Base-by-base conservation (phyloP, 2,113 vertebrate species). In the Hippoglossus stenolepis region DNA sequence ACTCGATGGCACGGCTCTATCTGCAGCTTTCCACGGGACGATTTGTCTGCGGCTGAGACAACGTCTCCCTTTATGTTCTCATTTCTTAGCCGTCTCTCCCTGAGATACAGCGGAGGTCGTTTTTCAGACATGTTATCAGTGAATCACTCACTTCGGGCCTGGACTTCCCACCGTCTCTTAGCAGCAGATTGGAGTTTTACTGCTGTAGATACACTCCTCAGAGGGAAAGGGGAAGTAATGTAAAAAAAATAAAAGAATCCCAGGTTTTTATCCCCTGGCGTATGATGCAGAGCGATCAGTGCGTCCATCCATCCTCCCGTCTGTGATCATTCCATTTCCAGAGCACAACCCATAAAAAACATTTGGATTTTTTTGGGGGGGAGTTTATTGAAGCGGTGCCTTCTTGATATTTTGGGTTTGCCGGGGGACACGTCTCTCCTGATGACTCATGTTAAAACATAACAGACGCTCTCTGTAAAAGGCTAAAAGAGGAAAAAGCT, bases 131-230 rank as follows among this genome's bases (percentile, higher is more conserved):
- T 66, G 9, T 45, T 81, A 68, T 83, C 76, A 35, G 23, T 35
- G 60, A 64, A 73, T 82, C 73, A 3, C 47, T 87, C 58, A 14
- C 21, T 67, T 70, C 53, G 24, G 24, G 59, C 21, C 38, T 3
- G 1, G 23, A 11, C 76, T 75, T 80, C 73, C 71, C 76, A 68
- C 51, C 73, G 31, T 62, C 67, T 77, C 74, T 72, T 26, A 81
- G 7, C 6, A 64, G 69, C 72, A 75, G 71, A 78, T 54, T 74
- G 54, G 8, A 65, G 66, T 77, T 85, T 80, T 76, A 77, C 67
- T 70, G 7, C 2, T 56, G 24, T 43, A 26, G 51, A 75, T 67
- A 85, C 13, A 57, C 79, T 60, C 77, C 64, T 73, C 66, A 68
- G 57, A 58, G 66, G 62, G 72, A 13, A 23, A 65, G 78, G 23